Evolutionary conservation across 2,888 invertebrate species (phyloP), one percentile per base, ranked within the genome.

Genomic region (Pimpla rufipes): DNA sequence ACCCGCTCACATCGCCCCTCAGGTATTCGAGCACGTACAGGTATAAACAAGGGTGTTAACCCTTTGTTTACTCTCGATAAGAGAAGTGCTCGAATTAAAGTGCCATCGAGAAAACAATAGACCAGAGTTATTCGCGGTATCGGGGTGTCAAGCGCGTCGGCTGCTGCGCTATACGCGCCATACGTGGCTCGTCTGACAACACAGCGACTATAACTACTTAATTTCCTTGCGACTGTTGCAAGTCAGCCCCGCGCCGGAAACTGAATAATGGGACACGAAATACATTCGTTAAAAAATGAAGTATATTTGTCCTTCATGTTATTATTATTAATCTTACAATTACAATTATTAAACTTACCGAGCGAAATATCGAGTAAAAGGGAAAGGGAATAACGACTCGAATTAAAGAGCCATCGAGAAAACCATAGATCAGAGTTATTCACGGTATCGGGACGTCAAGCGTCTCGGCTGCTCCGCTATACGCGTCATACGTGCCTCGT

Each of bases 71-170:
- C 62, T 21, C 47, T 52, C 55, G 59, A 59, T 13, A 18, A 62
- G 35, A 37, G 21, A 5, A 59, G 18, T 11, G n/a, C 70, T 70
- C 70, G 52, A 62, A 68, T 62, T 42, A 8, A 70, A 76, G 57
- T 66, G 71, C 47, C 21, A 57, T 66, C 66, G 35, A 37, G 13
- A 35, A 79, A 62, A 71, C 66, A 71, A 81, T 57, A 40, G 42
- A 40, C 40, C 29, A 8, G 37, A 40, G 4, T 45, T 45, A 29
- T 37, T 57, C 55, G 40, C 29, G 66, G 6, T 18, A 21, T 57
- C 47, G 67, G n/a, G 10, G 21, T n/a, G 40, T 21, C n/a, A 16
- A 11, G 55, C 29, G 2, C 1, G 18, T 55, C 23, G 23, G 23
- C 40, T 35, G 35, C 37, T n/a, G n/a, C 16, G 10, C 21, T 18